Base-by-base conservation (phyloP, 2,797 vertebrate species). In the Liparis tanakae region DNA sequence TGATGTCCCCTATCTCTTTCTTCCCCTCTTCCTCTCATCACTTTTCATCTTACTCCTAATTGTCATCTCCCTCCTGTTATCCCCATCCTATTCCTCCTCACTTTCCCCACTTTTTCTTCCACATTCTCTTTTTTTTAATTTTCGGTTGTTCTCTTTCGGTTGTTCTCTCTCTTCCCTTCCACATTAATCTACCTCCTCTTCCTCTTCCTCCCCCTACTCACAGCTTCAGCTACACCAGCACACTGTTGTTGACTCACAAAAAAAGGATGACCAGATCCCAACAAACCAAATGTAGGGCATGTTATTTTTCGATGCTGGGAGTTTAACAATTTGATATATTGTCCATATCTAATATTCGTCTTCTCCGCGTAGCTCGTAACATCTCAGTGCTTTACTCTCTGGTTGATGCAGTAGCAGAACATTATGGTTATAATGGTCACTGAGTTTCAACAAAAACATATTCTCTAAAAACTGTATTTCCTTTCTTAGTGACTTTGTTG, bases 181-280 rank as follows among this genome's bases (percentile, higher is more conserved):
- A 50, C 18, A 50, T 20, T 20, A 8, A 20, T 20, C 48, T 20
- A 7, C 46, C 18, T n/a, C 66, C 30, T 57, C 33, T 18, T 9
- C 55, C 51, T 55, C 53, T n/a, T 56, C 30, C 55, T 57, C 17
- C 39, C 39, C 10, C 39, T 12, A 3, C 37, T 12, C 10, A 6
- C 37, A 22, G 18, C 20, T 55, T 53, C 62, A 68, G 10, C 64
- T 66, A 14, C 69, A 70, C 39, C 30, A 55, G 36, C 36, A 58
- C 39, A 62, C 74, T 56, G 43, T 67, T 61, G 48, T 58, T 51
- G 46, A 70, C 60, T 48, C 37, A 53, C n/a, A 56, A 39, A 36
- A 50, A n/a, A 37, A 36, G 34, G 56, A 34, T 37, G 56, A 57
- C 34, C 56, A 37, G 10, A 57, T 20, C 56, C 34, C 18, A 58